phyloP scores from a whole-genome alignment of 2,888 invertebrate genomes.

The Parnassius glacialis region DNA sequence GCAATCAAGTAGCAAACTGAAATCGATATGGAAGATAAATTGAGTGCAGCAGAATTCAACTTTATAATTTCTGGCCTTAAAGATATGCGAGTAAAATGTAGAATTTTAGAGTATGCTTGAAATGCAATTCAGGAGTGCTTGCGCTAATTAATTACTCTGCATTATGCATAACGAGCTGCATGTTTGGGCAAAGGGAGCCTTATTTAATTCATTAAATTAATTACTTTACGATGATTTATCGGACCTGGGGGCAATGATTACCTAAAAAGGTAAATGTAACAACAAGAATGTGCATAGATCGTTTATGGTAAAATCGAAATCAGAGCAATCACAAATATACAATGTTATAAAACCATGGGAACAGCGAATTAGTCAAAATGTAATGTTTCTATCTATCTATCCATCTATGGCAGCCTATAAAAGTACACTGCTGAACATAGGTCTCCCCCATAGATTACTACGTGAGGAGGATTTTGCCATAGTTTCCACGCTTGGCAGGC shows the following conservation, averaged over 20 bases:
- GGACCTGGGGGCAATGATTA: conserved; percentile 4
- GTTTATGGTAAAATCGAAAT: conserved; percentile 19
- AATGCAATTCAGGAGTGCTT: conserved; percentile 8
- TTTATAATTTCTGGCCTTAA: background rate
- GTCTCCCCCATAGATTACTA: no score
- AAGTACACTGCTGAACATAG: no score
- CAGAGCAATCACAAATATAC: conserved; percentile 19
- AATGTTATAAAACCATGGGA: background rate
- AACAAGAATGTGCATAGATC: conserved; percentile 8
- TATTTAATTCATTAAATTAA: conserved; percentile 20
- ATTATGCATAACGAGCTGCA: conserved; percentile 16
- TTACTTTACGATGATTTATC: conserved; percentile 19
- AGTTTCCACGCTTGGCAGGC: no score
- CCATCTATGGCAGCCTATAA: no score
- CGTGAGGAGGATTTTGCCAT: no score
- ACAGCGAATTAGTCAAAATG: no score
- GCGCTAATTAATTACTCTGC: conserved; percentile 15
- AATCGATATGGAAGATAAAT: conserved; percentile 2
- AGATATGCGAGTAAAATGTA: conserved; percentile 1
- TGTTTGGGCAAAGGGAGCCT: conserved; percentile 15
- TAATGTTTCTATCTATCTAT: no score
- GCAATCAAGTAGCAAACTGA: background rate
- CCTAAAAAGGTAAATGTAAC: conserved; percentile 7
- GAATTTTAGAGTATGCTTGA: background rate
- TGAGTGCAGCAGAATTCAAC: background rate